Percentiles rank a stretch among this genome's conserved stretches.
Conservation (phyloP, 2,888 invertebrate species). For the Volucella zonaria region DNA sequence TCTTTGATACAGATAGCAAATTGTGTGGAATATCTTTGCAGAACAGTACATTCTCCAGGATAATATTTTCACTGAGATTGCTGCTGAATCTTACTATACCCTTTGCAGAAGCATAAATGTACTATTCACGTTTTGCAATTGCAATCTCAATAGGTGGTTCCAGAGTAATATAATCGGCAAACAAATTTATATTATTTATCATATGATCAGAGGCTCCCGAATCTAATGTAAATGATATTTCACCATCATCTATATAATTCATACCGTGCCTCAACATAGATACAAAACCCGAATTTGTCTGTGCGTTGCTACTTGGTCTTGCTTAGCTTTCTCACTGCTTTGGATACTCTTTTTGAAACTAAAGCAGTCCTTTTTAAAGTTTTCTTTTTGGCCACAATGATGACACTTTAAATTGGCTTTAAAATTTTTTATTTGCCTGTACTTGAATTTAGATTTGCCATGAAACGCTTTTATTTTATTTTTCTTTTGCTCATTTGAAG, state of each 20-base stretch:
- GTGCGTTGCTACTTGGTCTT: slow-evolving; percentile 11
- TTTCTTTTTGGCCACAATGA: slow-evolving; percentile 77
- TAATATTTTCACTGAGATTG: slow-evolving; percentile 74
- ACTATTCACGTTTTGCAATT: slow-evolving; percentile 74
- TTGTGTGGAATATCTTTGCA: slow-evolving; percentile 77
- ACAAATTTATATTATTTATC: slow-evolving; percentile 57
- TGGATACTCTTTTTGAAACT: slow-evolving; percentile 33
- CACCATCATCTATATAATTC: not conserved
- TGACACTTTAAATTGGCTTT: slow-evolving; percentile 72
- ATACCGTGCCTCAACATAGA: slow-evolving; percentile 36
- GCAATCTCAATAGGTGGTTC: slow-evolving; percentile 56
- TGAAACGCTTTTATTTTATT: not conserved
- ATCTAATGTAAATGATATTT: slow-evolving; percentile 35
- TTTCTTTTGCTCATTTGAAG: not conserved
- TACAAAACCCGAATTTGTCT: slow-evolving; percentile 3
- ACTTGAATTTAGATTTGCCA: not conserved
- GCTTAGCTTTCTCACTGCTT: slow-evolving; percentile 11
- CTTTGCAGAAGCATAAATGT: slow-evolving; percentile 77
- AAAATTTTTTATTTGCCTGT: slow-evolving; percentile 1
- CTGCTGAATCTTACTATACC: slow-evolving; percentile 76
- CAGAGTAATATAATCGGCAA: slow-evolving; percentile 49
- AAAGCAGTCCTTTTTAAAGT: slow-evolving; percentile 77
- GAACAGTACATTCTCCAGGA: slow-evolving; percentile 74
- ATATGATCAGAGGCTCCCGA: slow-evolving; percentile 62
- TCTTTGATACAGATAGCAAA: slow-evolving; percentile 75